Evolutionary conservation across 2,797 vertebrate genomes (phyloP).

Genomic region (Pangasius mekongensis): DNA sequence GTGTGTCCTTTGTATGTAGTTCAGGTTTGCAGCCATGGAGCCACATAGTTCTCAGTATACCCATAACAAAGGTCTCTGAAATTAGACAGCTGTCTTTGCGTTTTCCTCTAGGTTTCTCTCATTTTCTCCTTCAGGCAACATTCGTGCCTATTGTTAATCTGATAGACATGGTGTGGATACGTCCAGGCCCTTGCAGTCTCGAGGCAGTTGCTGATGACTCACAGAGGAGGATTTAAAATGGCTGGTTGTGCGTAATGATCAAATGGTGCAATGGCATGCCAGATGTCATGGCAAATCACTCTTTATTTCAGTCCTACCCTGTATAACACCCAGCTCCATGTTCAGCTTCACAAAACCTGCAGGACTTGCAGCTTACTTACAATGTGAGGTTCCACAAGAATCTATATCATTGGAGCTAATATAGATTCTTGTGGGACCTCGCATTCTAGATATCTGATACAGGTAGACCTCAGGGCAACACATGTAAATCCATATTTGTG

Average conservation of each 20-base stretch:
- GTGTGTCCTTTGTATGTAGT: neutral
- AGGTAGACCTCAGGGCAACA: neutral
- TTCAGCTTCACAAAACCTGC: conserved; percentile 15
- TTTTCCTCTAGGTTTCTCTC: conserved; percentile 39
- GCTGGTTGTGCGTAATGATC: conserved; percentile 48
- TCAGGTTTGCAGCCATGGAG: conserved; percentile 14
- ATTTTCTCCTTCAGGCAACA: conserved; percentile 33
- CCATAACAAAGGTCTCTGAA: conserved; percentile 23
- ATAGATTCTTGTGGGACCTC: conserved; percentile 36
- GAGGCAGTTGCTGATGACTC: conserved; percentile 66
- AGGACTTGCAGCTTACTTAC: neutral
- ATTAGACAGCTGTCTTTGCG: conserved; percentile 15
- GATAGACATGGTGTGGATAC: conserved; percentile 47
- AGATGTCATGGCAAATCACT: conserved; percentile 31
- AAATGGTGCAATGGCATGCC: conserved; percentile 43
- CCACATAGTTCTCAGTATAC: neutral
- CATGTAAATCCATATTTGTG: neutral
- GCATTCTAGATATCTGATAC: neutral
- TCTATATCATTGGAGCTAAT: neutral
- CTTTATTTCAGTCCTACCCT: conserved; percentile 17
- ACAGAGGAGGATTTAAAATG: conserved; percentile 50
- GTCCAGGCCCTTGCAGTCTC: conserved; percentile 62
- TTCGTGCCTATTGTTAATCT: conserved; percentile 45
- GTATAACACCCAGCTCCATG: conserved; percentile 25
- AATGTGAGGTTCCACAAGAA: too few species aligned